phyloP scores from a whole-genome alignment of 2,797 vertebrate species.

The Takifugu rubripes region DNA sequence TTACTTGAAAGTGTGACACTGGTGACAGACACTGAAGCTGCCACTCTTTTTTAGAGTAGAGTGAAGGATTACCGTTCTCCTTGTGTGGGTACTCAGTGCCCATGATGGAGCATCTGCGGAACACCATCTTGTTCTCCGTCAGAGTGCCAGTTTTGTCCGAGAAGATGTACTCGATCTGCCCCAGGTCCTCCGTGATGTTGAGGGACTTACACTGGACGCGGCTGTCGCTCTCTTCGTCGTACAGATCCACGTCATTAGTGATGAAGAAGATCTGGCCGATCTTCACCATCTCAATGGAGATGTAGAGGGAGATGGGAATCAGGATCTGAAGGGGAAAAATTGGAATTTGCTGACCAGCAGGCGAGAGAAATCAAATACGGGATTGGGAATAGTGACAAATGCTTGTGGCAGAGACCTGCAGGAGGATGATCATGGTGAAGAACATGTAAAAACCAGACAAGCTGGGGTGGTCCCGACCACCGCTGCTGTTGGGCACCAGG shows the following conservation, averaged over 20 bases:
- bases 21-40: background rate
- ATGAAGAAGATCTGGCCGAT: conserved; percentile 90
- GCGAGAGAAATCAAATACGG: background rate
- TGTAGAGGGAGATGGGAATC: conserved; percentile 92
- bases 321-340: conserved; percentile 75
- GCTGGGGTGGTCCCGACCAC: conserved; percentile 66
- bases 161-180: conserved; percentile 93
- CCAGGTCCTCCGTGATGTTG: conserved; percentile 95
- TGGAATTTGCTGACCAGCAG: background rate
- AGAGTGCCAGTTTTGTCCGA: conserved; percentile 97
- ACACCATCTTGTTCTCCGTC: conserved; percentile 98
- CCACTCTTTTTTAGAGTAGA: background rate
- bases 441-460: conserved; percentile 88
- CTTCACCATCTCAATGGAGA: conserved; percentile 93
- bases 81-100: conserved; percentile 89
- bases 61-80: conserved; percentile 82
- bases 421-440: conserved; percentile 93
- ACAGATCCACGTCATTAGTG: conserved; percentile 87
- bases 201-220: conserved; percentile 86
- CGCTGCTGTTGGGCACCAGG: conserved; percentile 75
- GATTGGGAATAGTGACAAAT: background rate
- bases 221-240: conserved; percentile 81
- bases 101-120: conserved; percentile 86
- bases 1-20: background rate
- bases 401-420: conserved; percentile 80